phyloP scores from a whole-genome alignment of 2,113 vertebrate species.

The Pygathrix nemaeus region DNA sequence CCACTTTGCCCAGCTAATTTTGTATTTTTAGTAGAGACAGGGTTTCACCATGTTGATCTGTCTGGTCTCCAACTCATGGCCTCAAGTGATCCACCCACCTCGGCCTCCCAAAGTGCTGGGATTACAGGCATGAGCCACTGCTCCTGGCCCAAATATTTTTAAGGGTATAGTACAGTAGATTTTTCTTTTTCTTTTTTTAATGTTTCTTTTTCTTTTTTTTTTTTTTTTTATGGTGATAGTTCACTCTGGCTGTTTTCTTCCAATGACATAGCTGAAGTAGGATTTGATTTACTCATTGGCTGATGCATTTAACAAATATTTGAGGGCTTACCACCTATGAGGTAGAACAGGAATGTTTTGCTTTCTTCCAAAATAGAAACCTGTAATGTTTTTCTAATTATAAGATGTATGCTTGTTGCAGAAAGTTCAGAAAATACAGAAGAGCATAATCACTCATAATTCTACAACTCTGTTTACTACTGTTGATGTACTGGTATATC shows the following conservation, averaged over 20 bases:
- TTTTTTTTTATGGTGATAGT: neutral
- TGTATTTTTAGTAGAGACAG: neutral
- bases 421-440: conserved; percentile 8
- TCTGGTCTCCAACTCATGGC: neutral
- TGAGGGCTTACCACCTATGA: neutral
- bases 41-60: neutral
- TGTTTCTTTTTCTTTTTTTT: neutral
- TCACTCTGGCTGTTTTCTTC: neutral
- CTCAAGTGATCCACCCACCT: neutral
- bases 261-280: neutral
- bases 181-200: neutral
- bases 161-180: neutral
- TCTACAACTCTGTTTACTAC: neutral
- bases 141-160: neutral
- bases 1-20: neutral
- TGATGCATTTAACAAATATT: conserved; percentile 28
- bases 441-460: neutral
- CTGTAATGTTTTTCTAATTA: conserved; percentile 18
- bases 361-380: conserved; percentile 43
- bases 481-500: neutral
- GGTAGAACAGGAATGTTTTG: neutral
- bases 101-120: neutral
- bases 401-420: neutral
- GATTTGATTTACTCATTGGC: neutral
- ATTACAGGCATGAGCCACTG: neutral